A percentile compares a stretch with the other conserved stretches of the same genome.
Evolutionary conservation across 2,888 invertebrate genomes (phyloP).

Genomic region (Eupsilia transversa): DNA sequence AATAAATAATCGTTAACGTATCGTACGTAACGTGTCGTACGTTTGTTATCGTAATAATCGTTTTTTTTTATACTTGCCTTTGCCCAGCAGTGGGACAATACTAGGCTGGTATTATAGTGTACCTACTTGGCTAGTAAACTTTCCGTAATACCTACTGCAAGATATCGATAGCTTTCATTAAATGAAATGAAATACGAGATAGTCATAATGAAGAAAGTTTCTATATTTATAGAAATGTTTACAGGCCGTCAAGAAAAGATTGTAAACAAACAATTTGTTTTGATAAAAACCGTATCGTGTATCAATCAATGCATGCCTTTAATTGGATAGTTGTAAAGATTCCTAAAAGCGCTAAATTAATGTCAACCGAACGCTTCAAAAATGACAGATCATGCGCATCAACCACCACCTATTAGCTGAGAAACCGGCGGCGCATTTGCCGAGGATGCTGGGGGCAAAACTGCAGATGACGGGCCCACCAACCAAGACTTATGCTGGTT

Average conservation of each 20-base stretch:
- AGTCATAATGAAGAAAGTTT: background rate
- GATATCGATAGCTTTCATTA: background rate
- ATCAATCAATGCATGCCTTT: constrained; percentile 6
- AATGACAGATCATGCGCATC: background rate
- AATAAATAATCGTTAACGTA: too few species aligned
- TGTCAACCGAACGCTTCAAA: too few species aligned
- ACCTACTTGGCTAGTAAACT: background rate
- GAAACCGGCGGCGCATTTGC: background rate
- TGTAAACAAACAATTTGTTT: constrained; percentile 24
- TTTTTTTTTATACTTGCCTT: too few species aligned
- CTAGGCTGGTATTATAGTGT: background rate
- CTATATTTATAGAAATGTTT: constrained; percentile 35
- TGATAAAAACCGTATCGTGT: constrained; percentile 6
- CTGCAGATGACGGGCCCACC: background rate
- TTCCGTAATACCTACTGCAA: background rate
- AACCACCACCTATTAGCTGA: background rate
- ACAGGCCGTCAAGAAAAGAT: constrained; percentile 1
- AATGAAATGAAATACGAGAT: constrained; percentile 17
- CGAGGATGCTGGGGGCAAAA: background rate
- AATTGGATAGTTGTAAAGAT: background rate
- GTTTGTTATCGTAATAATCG: too few species aligned
- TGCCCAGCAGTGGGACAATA: background rate
- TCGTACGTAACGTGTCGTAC: too few species aligned
- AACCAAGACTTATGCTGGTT: background rate
- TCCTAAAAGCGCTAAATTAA: background rate